These are phyloP conservation scores for Andrena hattorfiana DNA, from an alignment of 2,888 invertebrate genomes.

Conservation along the genomic window DNA sequence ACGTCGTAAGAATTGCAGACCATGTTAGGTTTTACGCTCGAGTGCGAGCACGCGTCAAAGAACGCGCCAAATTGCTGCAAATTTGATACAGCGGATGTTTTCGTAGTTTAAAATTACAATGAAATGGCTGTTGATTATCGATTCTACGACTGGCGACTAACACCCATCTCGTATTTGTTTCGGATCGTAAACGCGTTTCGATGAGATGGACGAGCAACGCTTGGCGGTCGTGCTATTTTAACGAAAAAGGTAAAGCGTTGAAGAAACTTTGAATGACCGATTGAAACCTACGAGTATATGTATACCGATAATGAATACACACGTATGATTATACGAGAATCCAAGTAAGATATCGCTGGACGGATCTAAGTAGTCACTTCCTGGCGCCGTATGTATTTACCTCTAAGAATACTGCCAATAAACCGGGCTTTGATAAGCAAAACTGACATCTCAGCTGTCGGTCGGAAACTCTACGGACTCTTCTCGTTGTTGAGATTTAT, in stretches of 20 bases:
- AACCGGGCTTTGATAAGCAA: not conserved
- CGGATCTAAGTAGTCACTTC: not conserved
- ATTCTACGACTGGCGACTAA: not conserved
- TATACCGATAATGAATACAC: not conserved
- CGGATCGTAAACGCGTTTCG: not conserved
- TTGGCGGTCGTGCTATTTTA: not conserved
- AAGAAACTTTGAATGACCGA: not conserved
- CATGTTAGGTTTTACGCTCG: not conserved
- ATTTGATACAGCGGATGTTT: not conserved
- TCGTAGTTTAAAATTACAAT: not conserved
- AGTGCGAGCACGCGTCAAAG: not conserved
- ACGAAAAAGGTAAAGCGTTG: not conserved
- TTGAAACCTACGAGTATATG: not conserved
- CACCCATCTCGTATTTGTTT: not conserved
- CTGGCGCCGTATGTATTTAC: not conserved
- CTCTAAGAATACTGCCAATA: conserved; percentile 33
- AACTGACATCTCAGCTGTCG: not conserved
- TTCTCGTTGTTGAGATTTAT: not conserved
- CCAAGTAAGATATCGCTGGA: not conserved
- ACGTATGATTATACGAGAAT: not conserved
- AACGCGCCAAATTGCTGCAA: not conserved
- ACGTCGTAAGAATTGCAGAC: not conserved
- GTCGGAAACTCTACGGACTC: not conserved
- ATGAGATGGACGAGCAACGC: not conserved
- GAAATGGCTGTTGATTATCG: not conserved